These are phyloP conservation scores for Tragelaphus imberbis DNA, from an alignment of 2,113 vertebrate species.

Conservation along the genomic window DNA sequence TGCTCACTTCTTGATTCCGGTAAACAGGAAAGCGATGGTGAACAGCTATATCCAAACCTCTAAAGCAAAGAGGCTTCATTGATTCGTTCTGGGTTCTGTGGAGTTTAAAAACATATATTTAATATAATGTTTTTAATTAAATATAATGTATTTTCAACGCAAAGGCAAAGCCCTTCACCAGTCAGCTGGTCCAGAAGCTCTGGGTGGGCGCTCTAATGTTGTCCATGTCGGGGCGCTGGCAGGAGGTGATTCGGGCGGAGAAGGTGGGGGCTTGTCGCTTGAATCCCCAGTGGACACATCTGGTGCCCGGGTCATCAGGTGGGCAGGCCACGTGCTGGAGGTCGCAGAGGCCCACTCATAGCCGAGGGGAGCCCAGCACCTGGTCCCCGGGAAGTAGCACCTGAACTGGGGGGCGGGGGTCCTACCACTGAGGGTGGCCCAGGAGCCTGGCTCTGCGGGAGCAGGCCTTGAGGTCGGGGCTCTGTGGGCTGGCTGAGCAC, in stretches of 20 bases:
- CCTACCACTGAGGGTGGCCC: not conserved
- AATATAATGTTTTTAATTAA: not conserved
- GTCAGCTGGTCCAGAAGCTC: not conserved
- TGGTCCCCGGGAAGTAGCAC: not conserved
- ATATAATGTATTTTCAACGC: not conserved
- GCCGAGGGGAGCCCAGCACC: not conserved
- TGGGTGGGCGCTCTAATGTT: not conserved
- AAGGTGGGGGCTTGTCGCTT: not conserved
- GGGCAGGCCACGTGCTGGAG: not conserved
- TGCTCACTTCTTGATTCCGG: not conserved
- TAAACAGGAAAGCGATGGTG: not conserved
- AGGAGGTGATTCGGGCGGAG: fast-evolving
- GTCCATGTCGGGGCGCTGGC: fast-evolving
- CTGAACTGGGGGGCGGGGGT: not conserved
- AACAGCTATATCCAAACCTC: not conserved
- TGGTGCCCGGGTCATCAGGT: not conserved
- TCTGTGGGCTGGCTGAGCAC: not conserved
- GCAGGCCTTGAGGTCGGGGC: not conserved
- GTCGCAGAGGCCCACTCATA: not conserved
- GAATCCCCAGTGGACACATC: no score
- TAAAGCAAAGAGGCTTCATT: not conserved
- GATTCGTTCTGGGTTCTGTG: not conserved
- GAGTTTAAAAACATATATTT: not conserved
- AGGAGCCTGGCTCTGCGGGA: not conserved
- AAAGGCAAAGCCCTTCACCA: not conserved